Conservation (phyloP, 2,888 invertebrate genomes). For the Schrankia costaestrigalis region DNA sequence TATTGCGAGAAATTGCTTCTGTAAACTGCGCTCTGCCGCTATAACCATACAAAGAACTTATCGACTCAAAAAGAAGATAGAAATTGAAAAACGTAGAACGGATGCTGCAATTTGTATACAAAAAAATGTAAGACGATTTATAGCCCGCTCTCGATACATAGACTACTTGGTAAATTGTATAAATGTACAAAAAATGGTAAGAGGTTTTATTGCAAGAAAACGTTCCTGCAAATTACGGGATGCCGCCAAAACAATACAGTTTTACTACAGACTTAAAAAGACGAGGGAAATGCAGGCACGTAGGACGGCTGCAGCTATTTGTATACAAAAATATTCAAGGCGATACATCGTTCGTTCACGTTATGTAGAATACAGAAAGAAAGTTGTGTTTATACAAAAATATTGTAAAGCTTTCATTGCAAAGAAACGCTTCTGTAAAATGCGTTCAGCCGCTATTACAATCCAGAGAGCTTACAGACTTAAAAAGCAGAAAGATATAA, state of each 20-base stretch:
- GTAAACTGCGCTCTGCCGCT: conserved; percentile 41
- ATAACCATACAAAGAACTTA: conserved; percentile 61
- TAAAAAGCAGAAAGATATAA: conserved; percentile 38
- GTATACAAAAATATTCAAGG: no score
- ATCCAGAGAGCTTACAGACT: conserved; percentile 66
- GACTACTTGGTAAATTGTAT: conserved; percentile 42
- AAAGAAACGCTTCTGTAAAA: conserved; percentile 44
- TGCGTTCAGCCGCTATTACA: conserved; percentile 43
- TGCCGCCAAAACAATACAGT: no score
- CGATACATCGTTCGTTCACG: no score
- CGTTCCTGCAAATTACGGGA: no score
- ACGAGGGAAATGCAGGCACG: no score
- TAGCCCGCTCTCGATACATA: conserved; percentile 45
- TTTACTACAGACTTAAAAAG: no score
- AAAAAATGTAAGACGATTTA: conserved; percentile 53
- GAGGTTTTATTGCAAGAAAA: no score
- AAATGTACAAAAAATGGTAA: no score
- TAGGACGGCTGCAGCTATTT: no score
- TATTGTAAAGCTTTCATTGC: conserved; percentile 47
- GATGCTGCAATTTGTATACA: conserved; percentile 55
- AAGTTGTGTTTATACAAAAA: conserved; percentile 56
- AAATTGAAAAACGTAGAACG: conserved; percentile 37
- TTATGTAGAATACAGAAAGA: no score
- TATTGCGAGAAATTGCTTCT: conserved; percentile 49
- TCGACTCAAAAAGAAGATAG: conserved; percentile 45